A percentile compares a stretch with the other conserved stretches of the same genome.
Evolutionary conservation across 1,140 invertebrate genomes (phyloP).

Genomic region (Lysiphlebus fabarum): DNA sequence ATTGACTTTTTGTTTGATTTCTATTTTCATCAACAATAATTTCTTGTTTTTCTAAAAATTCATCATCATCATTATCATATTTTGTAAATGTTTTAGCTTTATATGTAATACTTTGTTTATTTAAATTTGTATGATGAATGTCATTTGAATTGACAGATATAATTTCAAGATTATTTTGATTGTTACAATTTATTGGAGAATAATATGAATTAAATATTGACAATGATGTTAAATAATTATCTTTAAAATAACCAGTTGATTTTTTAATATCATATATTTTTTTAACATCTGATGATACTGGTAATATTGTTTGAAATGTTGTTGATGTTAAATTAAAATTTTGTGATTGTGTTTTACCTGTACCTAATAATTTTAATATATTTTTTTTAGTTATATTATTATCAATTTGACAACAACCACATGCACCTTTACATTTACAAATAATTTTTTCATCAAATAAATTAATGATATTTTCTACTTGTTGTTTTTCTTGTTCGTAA

Average conservation of each 20-base stretch:
- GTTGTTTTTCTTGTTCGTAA: conserved; percentile 4
- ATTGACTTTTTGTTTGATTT: conserved; percentile 19
- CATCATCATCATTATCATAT: conserved; percentile 41
- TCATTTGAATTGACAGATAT: conserved; percentile 30
- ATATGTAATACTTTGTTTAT: too few relatives aligned
- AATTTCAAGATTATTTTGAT: conserved; percentile 34
- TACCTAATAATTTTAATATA: conserved; percentile 36
- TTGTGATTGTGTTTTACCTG: conserved; percentile 24
- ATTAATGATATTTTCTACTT: conserved; percentile 13
- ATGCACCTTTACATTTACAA: conserved; percentile 47
- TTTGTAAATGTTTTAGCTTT: conserved; percentile 21
- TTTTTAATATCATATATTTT: too few relatives aligned
- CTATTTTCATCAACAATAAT: neutral
- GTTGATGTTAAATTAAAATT: conserved; percentile 28
- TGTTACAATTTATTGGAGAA: too few relatives aligned
- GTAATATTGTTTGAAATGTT: conserved; percentile 28
- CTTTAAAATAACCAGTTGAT: conserved; percentile 27
- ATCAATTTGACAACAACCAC: conserved; percentile 41
- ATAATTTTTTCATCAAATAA: conserved; percentile 1
- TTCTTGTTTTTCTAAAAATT: conserved; percentile 35
- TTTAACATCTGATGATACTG: conserved; percentile 16
- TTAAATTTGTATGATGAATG: too few relatives aligned
- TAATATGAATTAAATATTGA: conserved; percentile 29
- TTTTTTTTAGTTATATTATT: conserved; percentile 26
- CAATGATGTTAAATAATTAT: conserved; percentile 35